Evolutionary conservation across 2,797 vertebrate species (phyloP), one percentile per base, ranked within the genome.

Genomic region (Nothura maculosa): DNA sequence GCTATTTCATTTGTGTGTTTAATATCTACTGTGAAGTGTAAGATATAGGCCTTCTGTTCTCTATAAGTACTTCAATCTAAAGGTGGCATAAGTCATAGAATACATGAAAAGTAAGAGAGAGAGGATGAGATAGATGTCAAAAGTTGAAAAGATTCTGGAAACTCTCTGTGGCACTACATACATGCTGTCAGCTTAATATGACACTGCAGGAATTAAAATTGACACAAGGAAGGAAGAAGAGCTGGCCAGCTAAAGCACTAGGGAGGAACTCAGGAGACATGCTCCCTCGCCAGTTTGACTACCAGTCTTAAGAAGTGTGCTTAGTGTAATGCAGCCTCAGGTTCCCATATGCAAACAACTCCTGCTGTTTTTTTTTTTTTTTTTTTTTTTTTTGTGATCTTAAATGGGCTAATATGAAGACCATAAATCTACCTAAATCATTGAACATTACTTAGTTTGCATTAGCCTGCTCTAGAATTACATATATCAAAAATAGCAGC

Each of bases 11-110:
- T 3, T 45, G 4, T 6, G 18, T 34, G 12, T 43, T 77, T 70
- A 55, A 55, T 12, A 7, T 34, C 9, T 10, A 62, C 42, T 0
- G 0, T 58, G 45, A 54, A 32, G 28, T 0, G 1, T 12, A 50
- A 61, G 47, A 80, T 61, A 74, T 69, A 80, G 40, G 10, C 10
- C 5, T 38, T 64, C 32, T 57, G 20, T 32, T 32, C 12, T 64
- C 24, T 67, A 0, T 43, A 48, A 12, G 12, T 67, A 1, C 27
- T 76, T 58, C 69, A 60, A 79, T 64, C 32, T 87, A 40, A 74
- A 80, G 40, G 30, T 15, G 28, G 24, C 5, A 34, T 10, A 43
- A 74, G 10, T 76, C 19, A 50, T 43, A 27, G 40, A 67, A 80
- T 40, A 74, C 85, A 67, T 14, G 32, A 80, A 34, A 10, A 74